Percentiles rank a stretch among this genome's conserved stretches.
Conservation (phyloP, 1,140 invertebrate genomes). For the Drosophila repletoides region DNA sequence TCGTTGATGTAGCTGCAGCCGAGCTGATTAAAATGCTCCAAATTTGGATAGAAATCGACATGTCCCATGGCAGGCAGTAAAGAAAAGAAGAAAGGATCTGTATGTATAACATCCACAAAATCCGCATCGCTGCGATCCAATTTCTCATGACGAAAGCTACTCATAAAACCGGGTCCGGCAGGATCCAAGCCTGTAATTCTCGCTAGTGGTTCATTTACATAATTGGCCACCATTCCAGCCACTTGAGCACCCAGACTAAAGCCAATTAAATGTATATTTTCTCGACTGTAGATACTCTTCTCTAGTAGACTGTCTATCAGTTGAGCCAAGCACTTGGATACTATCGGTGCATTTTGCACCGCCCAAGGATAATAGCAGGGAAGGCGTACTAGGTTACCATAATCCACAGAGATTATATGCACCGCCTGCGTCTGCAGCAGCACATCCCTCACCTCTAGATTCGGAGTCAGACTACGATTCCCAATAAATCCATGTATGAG, state of each 20-base stretch:
- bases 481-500: constrained; percentile 80
- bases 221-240: constrained; percentile 89
- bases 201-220: constrained; percentile 46
- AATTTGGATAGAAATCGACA: constrained; percentile 92
- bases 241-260: constrained; percentile 94
- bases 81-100: constrained; percentile 86
- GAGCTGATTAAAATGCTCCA: constrained; percentile 87
- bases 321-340: constrained; percentile 82
- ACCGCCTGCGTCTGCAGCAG: constrained; percentile 72
- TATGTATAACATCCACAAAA: constrained; percentile 92
- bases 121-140: constrained; percentile 85
- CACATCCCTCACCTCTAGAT: constrained; percentile 64
- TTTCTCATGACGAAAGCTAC: constrained; percentile 27
- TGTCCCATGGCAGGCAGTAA: constrained; percentile 86
- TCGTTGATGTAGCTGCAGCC: constrained; percentile 85
- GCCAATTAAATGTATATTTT: constrained; percentile 90
- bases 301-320: constrained; percentile 76
- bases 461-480: constrained; percentile 58
- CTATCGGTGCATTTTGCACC: constrained; percentile 83
- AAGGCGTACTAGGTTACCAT: constrained; percentile 82
- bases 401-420: constrained; percentile 83
- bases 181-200: constrained; percentile 80
- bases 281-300: constrained; percentile 84
- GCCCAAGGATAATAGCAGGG: constrained; percentile 84
- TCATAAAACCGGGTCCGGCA: constrained; percentile 69